phyloP scores from a whole-genome alignment of 2,113 vertebrate species.

The Hippocampus barbouri region DNA sequence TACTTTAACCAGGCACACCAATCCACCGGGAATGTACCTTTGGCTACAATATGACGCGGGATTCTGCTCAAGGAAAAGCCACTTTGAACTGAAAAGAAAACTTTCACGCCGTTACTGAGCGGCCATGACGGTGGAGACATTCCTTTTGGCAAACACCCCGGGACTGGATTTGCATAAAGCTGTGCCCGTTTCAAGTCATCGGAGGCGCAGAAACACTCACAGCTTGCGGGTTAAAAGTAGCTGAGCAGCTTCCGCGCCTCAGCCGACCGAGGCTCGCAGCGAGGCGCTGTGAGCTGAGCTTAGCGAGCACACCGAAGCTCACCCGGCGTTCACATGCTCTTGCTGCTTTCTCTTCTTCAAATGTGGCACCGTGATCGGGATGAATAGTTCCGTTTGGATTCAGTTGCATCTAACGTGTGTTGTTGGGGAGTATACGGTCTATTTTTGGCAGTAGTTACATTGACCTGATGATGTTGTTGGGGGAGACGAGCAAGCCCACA shows the following conservation, averaged over 20 bases:
- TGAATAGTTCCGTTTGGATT: neutral
- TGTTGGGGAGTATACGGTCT: neutral
- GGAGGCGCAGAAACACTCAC: neutral
- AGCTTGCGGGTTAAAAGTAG: constrained; percentile 26
- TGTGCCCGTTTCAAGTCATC: constrained; percentile 7
- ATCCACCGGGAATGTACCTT: too few relatives aligned
- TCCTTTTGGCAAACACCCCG: constrained; percentile 24
- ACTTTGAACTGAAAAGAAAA: too few relatives aligned
- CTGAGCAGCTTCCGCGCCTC: constrained; percentile 49
- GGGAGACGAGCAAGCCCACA: neutral
- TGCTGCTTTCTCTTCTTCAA: neutral
- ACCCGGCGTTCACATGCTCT: constrained; percentile 41
- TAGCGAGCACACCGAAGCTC: constrained; percentile 27
- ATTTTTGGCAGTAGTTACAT: neutral
- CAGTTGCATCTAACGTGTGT: neutral
- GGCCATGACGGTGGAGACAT: neutral
- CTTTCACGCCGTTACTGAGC: too few relatives aligned
- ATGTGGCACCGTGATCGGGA: neutral
- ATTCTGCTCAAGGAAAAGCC: too few relatives aligned
- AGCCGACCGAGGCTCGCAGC: constrained; percentile 37
- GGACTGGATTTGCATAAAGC: constrained; percentile 24
- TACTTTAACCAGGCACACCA: too few relatives aligned
- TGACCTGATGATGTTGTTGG: neutral
- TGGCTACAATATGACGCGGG: too few relatives aligned
- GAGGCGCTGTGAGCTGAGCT: constrained; percentile 55